Evolutionary conservation across 2,797 vertebrate genomes (phyloP).

Genomic region (Ceryle rudis): DNA sequence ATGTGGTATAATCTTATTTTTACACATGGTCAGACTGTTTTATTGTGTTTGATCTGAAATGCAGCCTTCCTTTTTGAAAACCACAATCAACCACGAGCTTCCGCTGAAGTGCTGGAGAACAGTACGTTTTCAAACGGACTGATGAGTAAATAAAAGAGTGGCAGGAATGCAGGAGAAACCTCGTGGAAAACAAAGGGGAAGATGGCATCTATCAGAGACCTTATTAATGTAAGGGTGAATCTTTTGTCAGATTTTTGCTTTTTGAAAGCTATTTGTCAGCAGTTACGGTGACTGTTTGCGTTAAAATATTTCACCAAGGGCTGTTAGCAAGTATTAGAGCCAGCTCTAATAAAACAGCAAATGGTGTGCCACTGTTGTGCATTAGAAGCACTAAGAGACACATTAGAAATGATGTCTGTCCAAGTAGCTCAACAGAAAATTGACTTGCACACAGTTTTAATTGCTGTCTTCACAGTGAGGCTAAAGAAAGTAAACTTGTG

Average conservation of each 20-base stretch:
- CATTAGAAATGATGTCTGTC: background rate
- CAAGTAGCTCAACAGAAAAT: background rate
- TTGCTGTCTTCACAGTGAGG: background rate
- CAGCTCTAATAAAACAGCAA: background rate
- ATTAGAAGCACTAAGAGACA: background rate
- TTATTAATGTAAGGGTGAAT: background rate
- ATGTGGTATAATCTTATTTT: constrained; percentile 52
- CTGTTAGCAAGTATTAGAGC: background rate
- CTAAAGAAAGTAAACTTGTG: background rate
- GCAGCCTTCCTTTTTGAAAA: constrained; percentile 25
- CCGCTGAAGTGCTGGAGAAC: background rate
- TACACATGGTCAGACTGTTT: constrained; percentile 9
- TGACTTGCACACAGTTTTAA: background rate
- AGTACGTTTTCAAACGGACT: background rate
- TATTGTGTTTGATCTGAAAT: background rate
- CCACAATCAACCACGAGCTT: background rate
- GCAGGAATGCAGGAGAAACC: background rate
- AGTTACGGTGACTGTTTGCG: background rate
- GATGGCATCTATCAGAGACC: background rate
- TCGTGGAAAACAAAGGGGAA: background rate
- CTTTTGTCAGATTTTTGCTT: background rate
- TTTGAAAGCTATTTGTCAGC: background rate
- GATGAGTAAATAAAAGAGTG: background rate
- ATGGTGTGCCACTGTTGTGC: background rate
- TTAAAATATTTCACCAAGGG: background rate